Conservation (phyloP, 1,140 invertebrate species). For the Drosophila parvula region DNA sequence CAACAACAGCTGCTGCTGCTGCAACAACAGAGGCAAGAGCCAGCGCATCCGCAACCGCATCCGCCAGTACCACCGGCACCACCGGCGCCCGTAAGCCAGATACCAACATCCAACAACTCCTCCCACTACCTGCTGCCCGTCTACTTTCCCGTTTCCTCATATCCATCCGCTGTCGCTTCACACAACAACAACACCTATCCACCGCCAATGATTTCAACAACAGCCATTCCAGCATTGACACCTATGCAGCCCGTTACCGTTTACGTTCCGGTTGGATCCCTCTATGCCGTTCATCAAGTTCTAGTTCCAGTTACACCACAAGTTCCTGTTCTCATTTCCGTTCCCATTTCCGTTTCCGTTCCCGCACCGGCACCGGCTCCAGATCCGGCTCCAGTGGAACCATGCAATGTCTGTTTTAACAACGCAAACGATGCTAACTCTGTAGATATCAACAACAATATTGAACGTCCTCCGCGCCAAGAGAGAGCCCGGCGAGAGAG, state of each 20-base stretch:
- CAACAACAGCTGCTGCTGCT: slow-evolving; percentile 8
- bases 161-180: neutral
- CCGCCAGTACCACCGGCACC: neutral
- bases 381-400: neutral
- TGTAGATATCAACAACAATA: too few species aligned
- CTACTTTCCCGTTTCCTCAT: neutral
- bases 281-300: neutral
- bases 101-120: neutral
- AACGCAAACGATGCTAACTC: neutral
- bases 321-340: neutral
- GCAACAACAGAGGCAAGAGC: neutral
- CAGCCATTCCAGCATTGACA: neutral
- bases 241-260: neutral
- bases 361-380: too few species aligned
- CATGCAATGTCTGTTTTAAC: neutral
- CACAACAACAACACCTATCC: neutral
- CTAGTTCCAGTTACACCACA: neutral
- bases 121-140: neutral
- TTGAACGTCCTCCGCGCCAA: too few species aligned
- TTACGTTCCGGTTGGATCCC: neutral
- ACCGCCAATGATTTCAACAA: too few species aligned
- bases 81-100: neutral
- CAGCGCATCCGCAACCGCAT: neutral
- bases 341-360: too few species aligned
- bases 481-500: too few species aligned